Base-by-base conservation (phyloP, 2,113 vertebrate genomes). In the Eublepharis macularius region DNA sequence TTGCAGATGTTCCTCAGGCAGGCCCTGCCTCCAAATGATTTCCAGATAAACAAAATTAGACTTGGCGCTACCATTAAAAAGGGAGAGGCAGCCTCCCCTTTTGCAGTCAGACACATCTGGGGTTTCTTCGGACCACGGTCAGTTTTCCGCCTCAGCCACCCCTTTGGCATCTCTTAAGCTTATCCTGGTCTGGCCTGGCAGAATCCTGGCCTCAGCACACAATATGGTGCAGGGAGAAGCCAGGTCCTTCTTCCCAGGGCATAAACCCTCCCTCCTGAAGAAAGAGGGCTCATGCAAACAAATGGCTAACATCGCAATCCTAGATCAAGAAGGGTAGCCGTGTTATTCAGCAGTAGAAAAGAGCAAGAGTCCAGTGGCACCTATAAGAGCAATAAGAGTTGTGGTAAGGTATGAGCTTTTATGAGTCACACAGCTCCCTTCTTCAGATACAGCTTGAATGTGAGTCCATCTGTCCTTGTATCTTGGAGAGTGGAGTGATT, bases 1-100 rank as follows among this genome's bases (percentile, higher is more conserved):
- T 94, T 92, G 93, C 96, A 97, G 96, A 96, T 97, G 96, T 96
- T 96, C 92, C 92, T 91, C 75, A 95, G 91, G 93, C 94, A 94
- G 95, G 92, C 93, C 93, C 92, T 94, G 95, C 94, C 95, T 95
- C 85, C 70, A 91, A 94, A 95, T 29, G 88, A 94, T 94, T 91
- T 96, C 91, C 89, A 93, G 94, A 89, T 91, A 94, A 93, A 92
- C 87, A 92, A 92, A 95, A 91, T 92, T 94, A 85, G 85, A 91
- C 90, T 93, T 70, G 0, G 80, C 32, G 45, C 76, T 6, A 81
- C 83, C 65, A 73, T 81, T 85, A 86, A 81, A 89, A 80, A 82
- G 83, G 26, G 87, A 89, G 89, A 86, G 54, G 80, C 83, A 87
- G 74, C 84, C 87, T 87, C 87, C 72, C 51, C 19, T 6, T 0